A percentile compares a stretch with the other conserved stretches of the same genome.
phyloP scores from a whole-genome alignment of 2,113 vertebrate genomes.

The Suncus etruscus region DNA sequence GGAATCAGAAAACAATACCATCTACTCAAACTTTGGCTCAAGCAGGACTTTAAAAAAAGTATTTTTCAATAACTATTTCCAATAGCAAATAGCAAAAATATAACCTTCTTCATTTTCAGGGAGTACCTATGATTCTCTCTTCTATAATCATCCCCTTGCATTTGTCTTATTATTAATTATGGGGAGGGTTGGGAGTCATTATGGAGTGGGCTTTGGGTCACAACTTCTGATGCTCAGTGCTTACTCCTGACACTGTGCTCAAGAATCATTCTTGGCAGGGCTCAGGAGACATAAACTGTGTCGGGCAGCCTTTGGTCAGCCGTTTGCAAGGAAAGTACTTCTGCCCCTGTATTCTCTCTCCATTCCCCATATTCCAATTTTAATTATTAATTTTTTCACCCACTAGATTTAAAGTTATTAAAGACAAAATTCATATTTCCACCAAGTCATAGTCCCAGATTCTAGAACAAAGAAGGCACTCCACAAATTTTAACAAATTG shows the following conservation, averaged over 20 bases:
- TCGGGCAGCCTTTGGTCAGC: too few species aligned
- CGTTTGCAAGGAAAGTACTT: too few species aligned
- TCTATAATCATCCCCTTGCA: too few species aligned
- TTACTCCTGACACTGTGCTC: too few species aligned
- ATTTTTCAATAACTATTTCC: slow-evolving; percentile 18
- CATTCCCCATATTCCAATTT: background rate
- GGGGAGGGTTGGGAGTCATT: too few species aligned
- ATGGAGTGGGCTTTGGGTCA: too few species aligned
- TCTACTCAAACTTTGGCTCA: background rate
- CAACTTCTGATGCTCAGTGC: too few species aligned
- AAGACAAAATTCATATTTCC: background rate
- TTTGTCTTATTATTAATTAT: too few species aligned
- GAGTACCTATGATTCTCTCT: too few species aligned
- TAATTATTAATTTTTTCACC: background rate
- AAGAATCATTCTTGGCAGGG: too few species aligned
- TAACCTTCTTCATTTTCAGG: background rate
- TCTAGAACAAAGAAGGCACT: background rate
- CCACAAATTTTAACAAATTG: background rate
- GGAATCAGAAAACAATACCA: slow-evolving; percentile 45
- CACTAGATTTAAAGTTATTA: background rate
- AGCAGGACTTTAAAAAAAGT: slow-evolving; percentile 19
- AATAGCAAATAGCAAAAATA: background rate
- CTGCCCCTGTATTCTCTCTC: too few species aligned
- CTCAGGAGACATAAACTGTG: too few species aligned
- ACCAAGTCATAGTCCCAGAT: background rate